Evolutionary conservation across 2,797 vertebrate species (phyloP), one percentile per base, ranked within the genome.

Genomic region (Anguilla anguilla): DNA sequence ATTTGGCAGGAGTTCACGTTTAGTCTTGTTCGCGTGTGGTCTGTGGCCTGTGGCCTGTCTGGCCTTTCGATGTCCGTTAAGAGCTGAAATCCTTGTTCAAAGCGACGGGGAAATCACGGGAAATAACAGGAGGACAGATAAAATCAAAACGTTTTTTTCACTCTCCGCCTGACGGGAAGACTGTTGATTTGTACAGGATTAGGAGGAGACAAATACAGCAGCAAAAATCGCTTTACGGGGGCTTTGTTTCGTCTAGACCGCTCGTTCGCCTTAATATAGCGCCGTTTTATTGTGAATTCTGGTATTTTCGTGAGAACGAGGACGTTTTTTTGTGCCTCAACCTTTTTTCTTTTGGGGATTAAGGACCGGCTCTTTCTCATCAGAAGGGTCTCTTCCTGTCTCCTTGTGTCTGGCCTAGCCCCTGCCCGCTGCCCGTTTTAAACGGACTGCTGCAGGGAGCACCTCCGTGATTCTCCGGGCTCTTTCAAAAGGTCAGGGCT

Each of bases 1-100:
- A 15, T 84, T 93, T 94, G 93, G 92, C 90, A 85, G 0, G 10
- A 85, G 88, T 93, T 94, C 93, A 94, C 87, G 22, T 11, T 69
- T 31, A 22, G 17, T n/a, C 4, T 67, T 25, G n/a, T 67, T 67
- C 3, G 2, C 9, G 19, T 64, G 5, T 64, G 86, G 87, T 83
- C 90, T 92, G 89, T 91, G 90, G 88, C 84, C 6, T 35, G 39
- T 87, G 89, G 89, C 88, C 91, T 91, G 87, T 90, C 88, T 89
- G 87, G 86, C 85, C 84, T 85, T 90, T 89, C 91, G 91, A 72
- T 84, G 72, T 90, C 90, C 85, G 92, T 92, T 92, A 91, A 89
- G 90, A 82, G 91, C 90, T 88, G 57, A 89, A 92, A 92, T 92
- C 82, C 72, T 91, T 93, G 90, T 77, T 1, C 69, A 90, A 84